Percentiles rank a stretch among this genome's conserved stretches.
Conservation (phyloP, 2,113 vertebrate genomes). For the Oplegnathus fasciatus region DNA sequence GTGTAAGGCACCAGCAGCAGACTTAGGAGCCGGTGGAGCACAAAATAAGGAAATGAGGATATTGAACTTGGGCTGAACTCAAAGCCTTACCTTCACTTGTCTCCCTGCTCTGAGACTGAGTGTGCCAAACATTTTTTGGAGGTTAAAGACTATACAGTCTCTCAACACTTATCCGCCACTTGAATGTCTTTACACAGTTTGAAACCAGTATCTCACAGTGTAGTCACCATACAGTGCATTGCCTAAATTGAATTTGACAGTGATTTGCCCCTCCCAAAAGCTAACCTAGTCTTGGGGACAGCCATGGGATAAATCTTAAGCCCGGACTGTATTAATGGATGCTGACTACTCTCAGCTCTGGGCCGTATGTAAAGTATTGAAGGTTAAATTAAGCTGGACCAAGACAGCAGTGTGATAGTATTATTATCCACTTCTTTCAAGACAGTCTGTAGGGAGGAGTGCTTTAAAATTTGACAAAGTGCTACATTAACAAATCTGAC, state of each 20-base stretch:
- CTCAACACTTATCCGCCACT: not conserved
- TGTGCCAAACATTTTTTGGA: not conserved
- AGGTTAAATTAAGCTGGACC: not conserved
- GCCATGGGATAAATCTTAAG: not conserved
- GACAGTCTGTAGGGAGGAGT: no score
- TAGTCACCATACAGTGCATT: not conserved
- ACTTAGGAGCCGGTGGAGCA: not conserved
- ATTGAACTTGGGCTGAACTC: conserved; percentile 27
- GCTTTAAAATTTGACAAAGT: no score
- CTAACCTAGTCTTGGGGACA: not conserved
- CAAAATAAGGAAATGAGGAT: conserved; percentile 24
- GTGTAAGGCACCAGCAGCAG: not conserved
- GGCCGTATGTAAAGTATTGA: not conserved
- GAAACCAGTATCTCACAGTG: not conserved
- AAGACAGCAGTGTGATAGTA: not conserved
- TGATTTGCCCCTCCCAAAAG: not conserved
- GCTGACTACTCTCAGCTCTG: conserved; percentile 3
- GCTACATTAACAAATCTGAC: not conserved
- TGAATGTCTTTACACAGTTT: not conserved
- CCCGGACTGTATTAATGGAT: not conserved
- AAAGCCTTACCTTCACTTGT: not conserved
- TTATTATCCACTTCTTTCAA: conserved; percentile 7
- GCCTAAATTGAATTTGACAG: conserved; percentile 10
- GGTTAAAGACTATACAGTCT: not conserved
- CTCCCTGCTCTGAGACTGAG: not conserved